Conservation (phyloP, 2,113 vertebrate genomes). For the Aspiorhynchus laticeps region DNA sequence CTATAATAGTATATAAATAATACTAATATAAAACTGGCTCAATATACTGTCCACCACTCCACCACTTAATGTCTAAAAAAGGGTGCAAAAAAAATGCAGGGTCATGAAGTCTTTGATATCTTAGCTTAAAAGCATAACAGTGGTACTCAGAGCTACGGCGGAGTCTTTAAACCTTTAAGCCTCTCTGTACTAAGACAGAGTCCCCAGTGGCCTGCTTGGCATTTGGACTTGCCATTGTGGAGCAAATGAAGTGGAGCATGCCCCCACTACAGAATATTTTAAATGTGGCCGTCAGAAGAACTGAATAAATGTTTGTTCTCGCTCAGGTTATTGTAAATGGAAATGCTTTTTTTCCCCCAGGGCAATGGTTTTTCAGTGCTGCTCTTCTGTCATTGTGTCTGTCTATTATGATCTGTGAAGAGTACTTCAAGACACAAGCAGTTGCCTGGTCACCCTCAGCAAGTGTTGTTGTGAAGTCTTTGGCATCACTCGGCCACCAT, state of each 20-base stretch:
- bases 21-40: no score
- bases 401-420: neutral
- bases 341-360: neutral
- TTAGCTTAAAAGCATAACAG: neutral
- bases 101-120: neutral
- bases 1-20: no score
- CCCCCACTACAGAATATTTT: neutral
- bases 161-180: conserved; percentile 1
- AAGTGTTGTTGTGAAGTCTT: neutral
- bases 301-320: neutral
- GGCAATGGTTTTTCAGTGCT: neutral
- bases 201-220: neutral
- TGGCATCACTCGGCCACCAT: neutral
- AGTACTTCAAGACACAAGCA: neutral
- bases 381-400: neutral
- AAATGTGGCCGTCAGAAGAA: neutral
- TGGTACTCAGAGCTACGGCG: neutral
- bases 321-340: neutral
- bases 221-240: neutral
- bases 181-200: neutral
- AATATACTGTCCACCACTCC: no score
- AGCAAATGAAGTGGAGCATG: neutral
- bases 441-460: conserved; percentile 14
- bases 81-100: neutral
- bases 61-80: neutral